phyloP scores from a whole-genome alignment of 2,888 invertebrate species.

The Ethmia dodecea region DNA sequence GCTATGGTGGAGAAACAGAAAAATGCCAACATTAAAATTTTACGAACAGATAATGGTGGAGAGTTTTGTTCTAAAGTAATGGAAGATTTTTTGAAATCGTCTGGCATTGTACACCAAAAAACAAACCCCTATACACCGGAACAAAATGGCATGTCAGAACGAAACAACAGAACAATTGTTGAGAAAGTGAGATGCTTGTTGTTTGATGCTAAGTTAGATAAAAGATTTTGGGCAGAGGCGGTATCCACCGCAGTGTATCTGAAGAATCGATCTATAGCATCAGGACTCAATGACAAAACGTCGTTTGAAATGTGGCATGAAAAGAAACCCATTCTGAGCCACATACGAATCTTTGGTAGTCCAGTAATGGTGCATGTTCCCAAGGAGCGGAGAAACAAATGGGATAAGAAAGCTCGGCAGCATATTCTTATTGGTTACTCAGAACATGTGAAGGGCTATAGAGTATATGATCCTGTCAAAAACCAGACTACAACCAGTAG shows the following conservation, averaged over 20 bases:
- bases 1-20: constrained; percentile 14
- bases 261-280: constrained; percentile 8
- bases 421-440: constrained; percentile 14
- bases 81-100: constrained; percentile 14
- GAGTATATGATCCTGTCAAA: constrained; percentile 17
- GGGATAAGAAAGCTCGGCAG: constrained; percentile 13
- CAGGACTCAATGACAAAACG: constrained; percentile 13
- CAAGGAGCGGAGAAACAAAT: constrained; percentile 14
- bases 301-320: constrained; percentile 18
- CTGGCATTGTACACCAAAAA: constrained; percentile 19
- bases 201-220: neutral
- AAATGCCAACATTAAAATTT: constrained; percentile 14
- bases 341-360: constrained; percentile 14
- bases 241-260: neutral
- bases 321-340: constrained; percentile 11
- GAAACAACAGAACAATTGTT: constrained; percentile 19
- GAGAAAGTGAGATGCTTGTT: constrained; percentile 12
- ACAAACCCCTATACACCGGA: constrained; percentile 20
- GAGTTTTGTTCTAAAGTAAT: constrained; percentile 20
- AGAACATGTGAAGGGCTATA: constrained; percentile 17
- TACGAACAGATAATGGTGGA: constrained; percentile 12
- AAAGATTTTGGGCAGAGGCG: neutral
- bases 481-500: constrained; percentile 15
- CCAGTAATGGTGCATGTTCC: constrained; percentile 16
- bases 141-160: constrained; percentile 25